These are phyloP conservation scores for Apamea crenata DNA, from an alignment of 2,888 invertebrate genomes.

Conservation along the genomic window DNA sequence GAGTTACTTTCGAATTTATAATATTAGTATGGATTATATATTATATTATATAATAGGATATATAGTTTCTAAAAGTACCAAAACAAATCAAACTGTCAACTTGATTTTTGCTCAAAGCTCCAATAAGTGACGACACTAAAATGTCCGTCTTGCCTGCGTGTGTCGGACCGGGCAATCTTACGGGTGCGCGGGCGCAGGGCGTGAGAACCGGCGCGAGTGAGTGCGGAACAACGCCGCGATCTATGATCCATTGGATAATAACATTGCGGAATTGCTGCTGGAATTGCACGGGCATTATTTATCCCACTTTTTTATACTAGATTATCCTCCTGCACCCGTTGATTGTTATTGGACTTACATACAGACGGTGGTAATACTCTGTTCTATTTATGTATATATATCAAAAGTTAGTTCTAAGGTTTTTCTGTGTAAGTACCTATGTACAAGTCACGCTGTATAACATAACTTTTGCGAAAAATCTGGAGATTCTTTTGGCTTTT, in stretches of 20 bases:
- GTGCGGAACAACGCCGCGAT: constrained; percentile 67
- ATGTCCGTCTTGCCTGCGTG: constrained; percentile 67
- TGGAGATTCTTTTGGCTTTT: neutral
- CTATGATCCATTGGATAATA: constrained; percentile 63
- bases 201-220: constrained; percentile 76
- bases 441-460: neutral
- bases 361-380: neutral
- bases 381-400: neutral
- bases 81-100: neutral
- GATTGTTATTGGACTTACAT: neutral
- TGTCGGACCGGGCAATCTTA: constrained; percentile 39
- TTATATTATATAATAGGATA: neutral
- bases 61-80: neutral
- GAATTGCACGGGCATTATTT: constrained; percentile 17
- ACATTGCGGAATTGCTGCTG: constrained; percentile 50
- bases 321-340: neutral
- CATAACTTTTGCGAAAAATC: neutral
- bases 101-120: neutral
- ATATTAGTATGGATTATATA: neutral
- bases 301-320: neutral
- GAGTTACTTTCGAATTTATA: neutral
- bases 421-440: neutral
- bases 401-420: neutral
- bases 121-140: neutral
- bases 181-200: constrained; percentile 77